Evolutionary conservation across 2,797 vertebrate genomes (phyloP), one percentile per base, ranked within the genome.

Genomic region (Stomatorhinus walkeri): DNA sequence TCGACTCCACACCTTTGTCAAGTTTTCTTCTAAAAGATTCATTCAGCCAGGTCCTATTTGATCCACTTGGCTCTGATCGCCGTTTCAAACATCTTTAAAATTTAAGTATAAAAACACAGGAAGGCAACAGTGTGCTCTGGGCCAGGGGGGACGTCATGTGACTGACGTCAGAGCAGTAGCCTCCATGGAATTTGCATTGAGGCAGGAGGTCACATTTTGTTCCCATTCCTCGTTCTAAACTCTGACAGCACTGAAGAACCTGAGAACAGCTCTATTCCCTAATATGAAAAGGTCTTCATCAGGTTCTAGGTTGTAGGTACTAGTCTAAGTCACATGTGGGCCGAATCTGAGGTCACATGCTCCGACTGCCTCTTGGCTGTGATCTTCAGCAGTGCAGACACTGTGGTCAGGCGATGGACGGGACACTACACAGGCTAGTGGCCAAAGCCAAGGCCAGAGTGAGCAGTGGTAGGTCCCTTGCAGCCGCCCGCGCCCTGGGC

Each of bases 381-480:
- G 36, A 79, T 43, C 16, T 79, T 43, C 14, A 10, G 48, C 19
- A 4, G 81, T 10, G 46, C 40, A 10, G 85, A 14, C 10, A 9
- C n/a, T 0, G 85, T 0, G 51, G 14, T 86, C 51, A 48, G 10
- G 81, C 10, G n/a, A 32, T 54, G 85, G 24, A 19, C 32, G 28
- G 16, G 1, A 85, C 7, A 12, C 22, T n/a, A 3, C 56, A 24
- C 9, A 46, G 54, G 40, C 56, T 64, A 36, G 16, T 3, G 10
- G 43, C 28, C 36, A 92, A 32, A 46, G 90, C 89, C 91, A 92
- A 93, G 7, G 94, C 51, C 51, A 94, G 89, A 19, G 49, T 88
- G 59, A 93, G 72, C 4, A 91, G 79, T 1, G 89, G 87, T 64
- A 48, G 93, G 87, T 40, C 91, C 93, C 91, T 90, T 92, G 90